Evolutionary conservation across 2,888 invertebrate genomes (phyloP).

Genomic region (Lissocephala sabroskyi): DNA sequence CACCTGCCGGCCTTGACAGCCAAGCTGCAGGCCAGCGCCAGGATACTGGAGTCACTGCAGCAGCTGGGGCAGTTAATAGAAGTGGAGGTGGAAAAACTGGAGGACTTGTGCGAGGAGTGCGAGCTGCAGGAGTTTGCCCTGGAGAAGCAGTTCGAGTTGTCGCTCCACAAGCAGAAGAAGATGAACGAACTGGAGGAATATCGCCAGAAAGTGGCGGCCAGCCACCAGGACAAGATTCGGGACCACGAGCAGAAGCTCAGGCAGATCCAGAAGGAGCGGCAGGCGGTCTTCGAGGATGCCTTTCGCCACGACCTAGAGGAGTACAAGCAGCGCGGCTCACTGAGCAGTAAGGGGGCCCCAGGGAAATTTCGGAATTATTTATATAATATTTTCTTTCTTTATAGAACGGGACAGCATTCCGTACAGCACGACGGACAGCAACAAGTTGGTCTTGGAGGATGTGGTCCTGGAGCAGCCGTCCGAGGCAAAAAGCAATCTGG

Average conservation of each 20-base stretch:
- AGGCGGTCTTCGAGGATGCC: slow-evolving; percentile 80
- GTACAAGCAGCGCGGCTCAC: slow-evolving; percentile 77
- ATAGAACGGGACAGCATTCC: too few species aligned
- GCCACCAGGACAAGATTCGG: slow-evolving; percentile 76
- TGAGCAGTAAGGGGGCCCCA: slow-evolving; percentile 77
- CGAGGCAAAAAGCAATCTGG: slow-evolving; percentile 76
- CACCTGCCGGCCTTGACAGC: slow-evolving; percentile 67
- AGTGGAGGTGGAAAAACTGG: slow-evolving; percentile 75
- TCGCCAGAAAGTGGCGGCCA: slow-evolving; percentile 74
- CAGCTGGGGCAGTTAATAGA: slow-evolving; percentile 76
- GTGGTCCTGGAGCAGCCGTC: slow-evolving; percentile 77
- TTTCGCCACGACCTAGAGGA: slow-evolving; percentile 79
- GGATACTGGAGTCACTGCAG: slow-evolving; percentile 73
- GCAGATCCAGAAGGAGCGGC: slow-evolving; percentile 77
- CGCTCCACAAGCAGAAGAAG: slow-evolving; percentile 78
- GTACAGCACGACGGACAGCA: too few species aligned
- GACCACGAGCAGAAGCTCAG: slow-evolving; percentile 75
- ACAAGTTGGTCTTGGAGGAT: slow-evolving; percentile 76
- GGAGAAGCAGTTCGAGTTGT: slow-evolving; percentile 78
- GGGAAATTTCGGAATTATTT: too few species aligned
- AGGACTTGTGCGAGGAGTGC: slow-evolving; percentile 78
- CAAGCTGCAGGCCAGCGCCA: slow-evolving; percentile 70
- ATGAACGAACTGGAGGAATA: slow-evolving; percentile 74
- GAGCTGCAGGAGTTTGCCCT: slow-evolving; percentile 78
- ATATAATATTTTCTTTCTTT: too few species aligned